Base-by-base conservation (phyloP, 2,797 vertebrate genomes). In the Acanthis flammea region DNA sequence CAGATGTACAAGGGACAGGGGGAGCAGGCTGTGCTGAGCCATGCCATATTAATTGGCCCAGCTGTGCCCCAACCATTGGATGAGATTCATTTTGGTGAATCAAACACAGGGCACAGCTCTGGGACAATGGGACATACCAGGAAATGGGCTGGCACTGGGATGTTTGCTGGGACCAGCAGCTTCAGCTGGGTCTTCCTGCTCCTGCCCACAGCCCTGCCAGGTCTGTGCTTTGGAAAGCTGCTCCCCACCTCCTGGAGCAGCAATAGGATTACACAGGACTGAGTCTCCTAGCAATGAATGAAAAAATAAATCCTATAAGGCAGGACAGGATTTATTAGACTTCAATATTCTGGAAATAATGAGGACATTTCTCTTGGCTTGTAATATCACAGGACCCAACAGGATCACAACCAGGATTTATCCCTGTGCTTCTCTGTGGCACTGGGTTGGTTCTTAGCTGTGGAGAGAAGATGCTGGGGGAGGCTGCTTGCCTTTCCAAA, bases 281-380 rank as follows among this genome's bases (percentile, higher is more conserved):
- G 94, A 94, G 92, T 91, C 83, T 89, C 94, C 95, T 75, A 77
- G 95, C 93, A 88, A 82, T 83, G 95, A 91, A 83, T 2, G 6
- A 92, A 91, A 78, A 92, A 95, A 96, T 94, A 96, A 96, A 96
- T 97, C 96, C 92, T 93, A 5, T 96, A 92, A 94, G 92, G 92
- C 95, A 92, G 91, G 77, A 90, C 3, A 45, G 96, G 96, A 95
- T 95, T 96, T 97, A 96, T 94, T 95, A 92, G 92, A 92, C 88
- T 96, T 92, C 87, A 86, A 89, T 95, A 95, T 96, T 93, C 91
- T 93, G 94, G 93, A 93, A 96, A 96, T 96, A 97, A 97, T 94
- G 90, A 96, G 90, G 84, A 90, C 90, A 70, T 92, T 95, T 94
- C 96, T 96, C 78, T 93, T 77, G 80, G 80, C 88, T 91, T 94